Evolutionary conservation across 2,888 invertebrate genomes (phyloP).

Genomic region (Tiphia femorata): DNA sequence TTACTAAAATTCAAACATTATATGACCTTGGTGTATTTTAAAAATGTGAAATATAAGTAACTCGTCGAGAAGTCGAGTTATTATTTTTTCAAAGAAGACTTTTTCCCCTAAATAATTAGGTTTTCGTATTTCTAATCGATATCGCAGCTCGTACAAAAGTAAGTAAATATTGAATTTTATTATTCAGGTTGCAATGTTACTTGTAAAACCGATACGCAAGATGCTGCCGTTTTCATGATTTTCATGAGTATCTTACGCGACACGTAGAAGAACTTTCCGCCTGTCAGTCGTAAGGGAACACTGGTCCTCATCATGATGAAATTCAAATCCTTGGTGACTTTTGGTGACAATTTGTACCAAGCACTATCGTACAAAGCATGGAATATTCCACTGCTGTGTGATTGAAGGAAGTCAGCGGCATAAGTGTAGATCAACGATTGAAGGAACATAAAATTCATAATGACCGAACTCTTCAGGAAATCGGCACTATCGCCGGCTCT

Average conservation of each 20-base stretch:
- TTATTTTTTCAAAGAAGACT: too few species aligned
- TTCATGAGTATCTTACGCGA: constrained; percentile 38
- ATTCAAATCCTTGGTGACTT: constrained; percentile 37
- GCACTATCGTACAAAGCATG: constrained; percentile 40
- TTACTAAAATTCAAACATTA: too few species aligned
- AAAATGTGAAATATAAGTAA: too few species aligned
- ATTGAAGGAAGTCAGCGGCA: constrained; percentile 46
- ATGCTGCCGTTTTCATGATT: constrained; percentile 40
- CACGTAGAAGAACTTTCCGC: constrained; percentile 43
- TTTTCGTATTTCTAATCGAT: too few species aligned
- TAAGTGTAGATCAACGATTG: constrained; percentile 48
- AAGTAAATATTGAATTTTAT: too few species aligned
- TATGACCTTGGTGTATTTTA: too few species aligned
- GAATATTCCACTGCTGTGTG: constrained; percentile 39
- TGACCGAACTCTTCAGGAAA: constrained; percentile 27
- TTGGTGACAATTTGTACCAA: constrained; percentile 46
- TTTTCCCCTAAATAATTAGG: too few species aligned
- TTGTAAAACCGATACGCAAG: constrained; percentile 43
- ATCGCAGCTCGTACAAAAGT: too few species aligned
- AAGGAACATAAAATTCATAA: constrained; percentile 37
- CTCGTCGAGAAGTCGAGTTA: too few species aligned
- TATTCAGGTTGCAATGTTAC: constrained; percentile 19
- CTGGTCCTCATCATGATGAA: constrained; percentile 48
- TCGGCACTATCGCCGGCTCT: constrained; percentile 27
- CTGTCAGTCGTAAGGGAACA: constrained; percentile 38